Evolutionary conservation across 2,888 invertebrate species (phyloP).

Genomic region (Amiota minor): DNA sequence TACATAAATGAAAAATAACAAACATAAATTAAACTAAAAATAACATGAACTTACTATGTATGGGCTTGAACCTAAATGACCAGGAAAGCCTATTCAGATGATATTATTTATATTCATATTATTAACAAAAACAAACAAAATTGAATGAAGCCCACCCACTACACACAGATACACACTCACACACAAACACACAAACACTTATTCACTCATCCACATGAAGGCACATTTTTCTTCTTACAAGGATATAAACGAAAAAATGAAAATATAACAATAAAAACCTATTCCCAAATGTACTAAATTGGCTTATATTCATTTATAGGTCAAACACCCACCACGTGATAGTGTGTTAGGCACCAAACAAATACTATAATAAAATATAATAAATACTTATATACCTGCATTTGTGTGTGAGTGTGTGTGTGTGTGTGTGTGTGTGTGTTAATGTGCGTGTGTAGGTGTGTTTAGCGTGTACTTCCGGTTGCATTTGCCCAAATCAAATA

Average conservation of each 20-base stretch:
- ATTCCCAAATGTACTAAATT: constrained; percentile 40
- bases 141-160: background rate
- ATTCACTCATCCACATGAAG: background rate
- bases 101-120: background rate
- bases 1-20: background rate
- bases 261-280: background rate
- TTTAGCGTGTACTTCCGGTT: constrained; percentile 47
- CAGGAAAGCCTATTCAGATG: constrained; percentile 18
- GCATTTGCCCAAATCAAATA: constrained; percentile 34
- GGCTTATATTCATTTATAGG: constrained; percentile 64
- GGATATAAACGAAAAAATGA: background rate
- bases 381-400: background rate
- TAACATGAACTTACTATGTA: constrained; percentile 6
- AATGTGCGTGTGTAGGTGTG: constrained; percentile 35
- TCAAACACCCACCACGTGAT: constrained; percentile 59
- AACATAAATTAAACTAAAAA: constrained; percentile 19
- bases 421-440: constrained; percentile 26
- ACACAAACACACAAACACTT: background rate
- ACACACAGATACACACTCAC: background rate
- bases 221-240: background rate
- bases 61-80: constrained; percentile 22
- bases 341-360: constrained; percentile 32
- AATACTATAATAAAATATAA: background rate
- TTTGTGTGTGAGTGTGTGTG: constrained; percentile 30
- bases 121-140: background rate